A percentile compares a stretch with the other conserved stretches of the same genome.
Conservation (phyloP, 1,140 invertebrate genomes). For the Lordiphosa clarofinis region DNA sequence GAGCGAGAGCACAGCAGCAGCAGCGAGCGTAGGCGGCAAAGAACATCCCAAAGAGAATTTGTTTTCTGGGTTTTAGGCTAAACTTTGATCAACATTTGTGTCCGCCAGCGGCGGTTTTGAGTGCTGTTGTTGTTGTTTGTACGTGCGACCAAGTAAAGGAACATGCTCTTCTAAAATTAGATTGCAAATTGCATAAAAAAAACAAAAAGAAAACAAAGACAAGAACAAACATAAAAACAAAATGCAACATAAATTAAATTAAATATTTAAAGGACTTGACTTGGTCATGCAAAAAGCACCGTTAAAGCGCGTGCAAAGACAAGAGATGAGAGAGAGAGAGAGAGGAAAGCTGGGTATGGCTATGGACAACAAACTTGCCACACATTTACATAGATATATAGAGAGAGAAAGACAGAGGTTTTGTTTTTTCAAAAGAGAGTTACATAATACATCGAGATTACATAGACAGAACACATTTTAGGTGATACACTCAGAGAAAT, state of each 20-base stretch:
- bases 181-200: constrained; percentile 57
- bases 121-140: constrained; percentile 71
- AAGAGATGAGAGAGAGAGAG: constrained; percentile 3
- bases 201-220: constrained; percentile 23
- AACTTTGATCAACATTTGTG: constrained; percentile 34
- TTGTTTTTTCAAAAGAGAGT: too few species aligned
- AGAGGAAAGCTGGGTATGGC: background rate
- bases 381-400: too few species aligned
- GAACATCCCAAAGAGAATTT: constrained; percentile 6
- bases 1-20: constrained; percentile 10
- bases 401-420: too few species aligned
- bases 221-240: constrained; percentile 33
- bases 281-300: constrained; percentile 44
- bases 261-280: constrained; percentile 12
- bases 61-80: constrained; percentile 16
- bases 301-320: constrained; percentile 24
- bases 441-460: too few species aligned
- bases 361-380: background rate
- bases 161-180: constrained; percentile 83
- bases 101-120: constrained; percentile 25
- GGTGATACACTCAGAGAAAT: too few species aligned
- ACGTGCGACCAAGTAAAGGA: constrained; percentile 81
- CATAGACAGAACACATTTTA: too few species aligned
- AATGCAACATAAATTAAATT: constrained; percentile 10
- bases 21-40: constrained; percentile 9